phyloP scores from a whole-genome alignment of 2,888 invertebrate genomes.

The Luperina testacea region DNA sequence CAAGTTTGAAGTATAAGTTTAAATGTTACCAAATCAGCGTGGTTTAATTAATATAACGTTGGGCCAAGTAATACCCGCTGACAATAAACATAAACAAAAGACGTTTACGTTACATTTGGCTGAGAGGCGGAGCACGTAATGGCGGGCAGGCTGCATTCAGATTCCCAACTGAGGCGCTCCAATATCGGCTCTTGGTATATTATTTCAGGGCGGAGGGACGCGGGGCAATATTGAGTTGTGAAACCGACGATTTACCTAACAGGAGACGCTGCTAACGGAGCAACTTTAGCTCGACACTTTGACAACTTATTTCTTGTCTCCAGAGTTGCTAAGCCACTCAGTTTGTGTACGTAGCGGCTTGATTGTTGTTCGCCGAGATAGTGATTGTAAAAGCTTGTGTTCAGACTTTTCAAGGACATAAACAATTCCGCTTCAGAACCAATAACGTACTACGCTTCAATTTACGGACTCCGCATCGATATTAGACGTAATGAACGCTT shows the following conservation, averaged over 20 bases:
- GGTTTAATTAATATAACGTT: conserved; percentile 70
- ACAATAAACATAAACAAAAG: conserved; percentile 83
- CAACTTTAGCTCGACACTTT: conserved; percentile 88
- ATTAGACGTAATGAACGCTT: conserved; percentile 59
- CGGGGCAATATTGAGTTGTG: conserved; percentile 87
- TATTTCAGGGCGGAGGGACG: conserved; percentile 84
- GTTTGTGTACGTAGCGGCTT: conserved; percentile 83
- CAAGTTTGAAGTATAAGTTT: background rate
- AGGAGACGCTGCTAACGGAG: conserved; percentile 85
- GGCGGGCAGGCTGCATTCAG: conserved; percentile 80
- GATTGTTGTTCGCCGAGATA: conserved; percentile 79
- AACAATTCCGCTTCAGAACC: conserved; percentile 51
- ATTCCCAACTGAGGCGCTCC: conserved; percentile 81
- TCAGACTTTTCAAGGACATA: conserved; percentile 63
- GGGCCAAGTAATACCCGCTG: conserved; percentile 69
- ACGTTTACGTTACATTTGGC: conserved; percentile 83
- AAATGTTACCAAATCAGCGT: conserved; percentile 17
- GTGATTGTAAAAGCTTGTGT: conserved; percentile 68
- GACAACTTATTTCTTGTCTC: conserved; percentile 90
- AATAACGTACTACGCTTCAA: conserved; percentile 49
- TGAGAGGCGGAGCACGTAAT: conserved; percentile 78
- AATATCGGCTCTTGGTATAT: conserved; percentile 86
- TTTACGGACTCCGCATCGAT: conserved; percentile 54
- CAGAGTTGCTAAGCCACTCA: conserved; percentile 84
- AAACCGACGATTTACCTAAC: conserved; percentile 89